Evolutionary conservation across 2,113 vertebrate genomes (phyloP), one percentile per base, ranked within the genome.

Genomic region (Prionailurus viverrinus): DNA sequence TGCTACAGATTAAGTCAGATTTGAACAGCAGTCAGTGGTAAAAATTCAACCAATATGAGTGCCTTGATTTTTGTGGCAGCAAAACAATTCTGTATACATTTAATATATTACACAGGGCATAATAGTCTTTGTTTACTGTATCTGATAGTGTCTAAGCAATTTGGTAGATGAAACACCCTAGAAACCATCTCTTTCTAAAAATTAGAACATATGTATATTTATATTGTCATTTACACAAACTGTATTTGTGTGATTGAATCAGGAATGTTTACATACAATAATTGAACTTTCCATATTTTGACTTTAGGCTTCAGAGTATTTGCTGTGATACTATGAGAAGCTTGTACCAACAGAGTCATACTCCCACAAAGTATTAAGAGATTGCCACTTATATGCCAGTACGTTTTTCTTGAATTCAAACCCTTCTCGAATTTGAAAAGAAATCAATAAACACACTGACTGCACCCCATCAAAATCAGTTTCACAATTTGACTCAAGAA

Each of bases 401-500:
- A 33, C 1, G 15, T 51, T 84, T 76, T 7, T 89, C 45, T 63
- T 81, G 68, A 82, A 83, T 73, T 55, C 53, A 88, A 51, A 55
- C 1, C 48, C 78, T 33, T 93, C 14, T 12, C 16, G 10, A 25
- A 73, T 66, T 65, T 79, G 65, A 80, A 87, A 41, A 89, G 27
- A 93, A 91, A 92, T 55, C 45, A 66, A 27, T 74, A 86, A 89
- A 76, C 19, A 36, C 41, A 63, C 58, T 25, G 69, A 73, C 29
- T 21, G 8, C n/a, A 66, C 45, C 23, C 21, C 3, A 85, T 23
- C 84, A 85, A 87, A 86, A 53, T n/a, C 33, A 65, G 9, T 55
- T 87, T 96, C 21, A 97, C 29, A 81, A 25, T 74, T 58, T 81
- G 55, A 84, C 31, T 95, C 41, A 41, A 73, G 90, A n/a, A 39